phyloP scores from a whole-genome alignment of 2,797 vertebrate genomes.

The Lacerta agilis region DNA sequence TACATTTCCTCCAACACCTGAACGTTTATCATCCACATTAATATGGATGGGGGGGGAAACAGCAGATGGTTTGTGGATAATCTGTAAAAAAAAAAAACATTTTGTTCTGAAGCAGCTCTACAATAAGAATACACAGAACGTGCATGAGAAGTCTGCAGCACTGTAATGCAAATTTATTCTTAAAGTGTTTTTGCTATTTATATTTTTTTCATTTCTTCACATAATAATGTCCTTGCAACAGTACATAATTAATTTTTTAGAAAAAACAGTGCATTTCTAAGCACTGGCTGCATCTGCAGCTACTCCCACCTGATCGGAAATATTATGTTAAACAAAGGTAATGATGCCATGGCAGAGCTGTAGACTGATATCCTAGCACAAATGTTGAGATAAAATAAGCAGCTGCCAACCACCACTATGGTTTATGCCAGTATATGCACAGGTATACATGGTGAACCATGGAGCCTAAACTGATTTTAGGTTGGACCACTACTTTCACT shows the following conservation, averaged over 20 bases:
- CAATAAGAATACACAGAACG: neutral
- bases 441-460: neutral
- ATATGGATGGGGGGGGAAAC: slow-evolving; percentile 19
- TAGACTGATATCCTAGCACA: neutral
- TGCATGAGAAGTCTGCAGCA: neutral
- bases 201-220: neutral
- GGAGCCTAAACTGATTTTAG: neutral
- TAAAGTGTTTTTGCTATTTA: neutral
- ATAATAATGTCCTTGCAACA: neutral
- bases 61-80: slow-evolving; percentile 38
- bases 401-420: neutral
- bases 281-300: neutral
- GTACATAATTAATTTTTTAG: neutral
- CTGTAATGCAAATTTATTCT: slow-evolving; percentile 3
- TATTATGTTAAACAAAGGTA: neutral
- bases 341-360: neutral
- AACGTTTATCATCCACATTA: slow-evolving; percentile 20
- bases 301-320: neutral
- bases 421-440: neutral
- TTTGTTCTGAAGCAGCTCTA: slow-evolving; percentile 40
- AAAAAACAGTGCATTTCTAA: neutral
- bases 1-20: slow-evolving; percentile 47
- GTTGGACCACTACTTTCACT: neutral
- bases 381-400: neutral
- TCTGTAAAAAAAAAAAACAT: slow-evolving; percentile 38